Percentiles rank a stretch among this genome's conserved stretches.
Conservation (phyloP, 2,113 vertebrate species). For the Accipiter cooperii region DNA sequence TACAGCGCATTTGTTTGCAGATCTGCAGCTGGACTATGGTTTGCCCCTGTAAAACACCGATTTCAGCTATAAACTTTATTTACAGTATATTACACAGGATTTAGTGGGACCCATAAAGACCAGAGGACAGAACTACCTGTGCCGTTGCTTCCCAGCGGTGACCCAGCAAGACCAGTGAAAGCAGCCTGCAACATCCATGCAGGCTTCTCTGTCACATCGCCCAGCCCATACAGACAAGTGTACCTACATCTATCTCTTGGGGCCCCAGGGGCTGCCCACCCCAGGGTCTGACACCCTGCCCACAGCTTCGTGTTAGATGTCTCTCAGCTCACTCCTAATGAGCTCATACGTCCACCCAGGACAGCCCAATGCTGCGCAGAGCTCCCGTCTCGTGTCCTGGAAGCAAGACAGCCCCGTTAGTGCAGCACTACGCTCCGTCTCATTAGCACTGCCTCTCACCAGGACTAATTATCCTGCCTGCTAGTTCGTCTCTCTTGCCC, state of each 20-base stretch:
- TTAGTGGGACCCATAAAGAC: conserved; percentile 8
- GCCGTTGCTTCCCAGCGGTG: not conserved
- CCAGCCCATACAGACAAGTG: not conserved
- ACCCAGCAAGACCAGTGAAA: not conserved
- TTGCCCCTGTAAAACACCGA: not conserved
- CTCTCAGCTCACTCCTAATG: not conserved
- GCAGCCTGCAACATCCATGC: fast-evolving
- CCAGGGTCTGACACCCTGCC: not conserved
- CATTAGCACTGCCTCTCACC: not conserved
- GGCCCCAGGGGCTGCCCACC: not conserved
- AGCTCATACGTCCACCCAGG: not conserved
- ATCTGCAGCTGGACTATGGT: not conserved
- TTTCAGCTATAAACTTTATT: conserved; percentile 19
- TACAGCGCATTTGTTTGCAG: not conserved
- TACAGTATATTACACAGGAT: not conserved
- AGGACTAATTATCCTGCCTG: not conserved
- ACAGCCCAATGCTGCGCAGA: not conserved
- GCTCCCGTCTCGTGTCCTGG: not conserved
- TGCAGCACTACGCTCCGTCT: not conserved
- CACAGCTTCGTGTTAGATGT: not conserved
- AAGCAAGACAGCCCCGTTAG: not conserved
- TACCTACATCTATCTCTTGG: fast-evolving
- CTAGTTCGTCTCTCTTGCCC: not conserved
- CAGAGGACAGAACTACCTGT: not conserved
- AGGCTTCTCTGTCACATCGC: fast-evolving